These are phyloP conservation scores for Squalus acanthias DNA, from an alignment of 2,797 vertebrate genomes.

Conservation along the genomic window DNA sequence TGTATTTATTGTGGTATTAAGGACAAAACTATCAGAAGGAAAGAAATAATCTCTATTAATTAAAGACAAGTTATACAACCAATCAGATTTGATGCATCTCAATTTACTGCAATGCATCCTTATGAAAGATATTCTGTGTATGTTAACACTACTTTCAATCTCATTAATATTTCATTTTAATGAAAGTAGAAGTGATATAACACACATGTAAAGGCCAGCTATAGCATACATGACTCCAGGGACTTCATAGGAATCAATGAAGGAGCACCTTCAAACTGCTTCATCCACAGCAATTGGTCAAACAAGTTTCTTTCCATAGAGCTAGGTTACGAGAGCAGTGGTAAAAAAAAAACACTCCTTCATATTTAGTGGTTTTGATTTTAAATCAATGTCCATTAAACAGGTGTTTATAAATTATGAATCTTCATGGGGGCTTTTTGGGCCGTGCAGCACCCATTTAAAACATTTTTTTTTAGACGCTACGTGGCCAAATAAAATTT, in stretches of 20 bases:
- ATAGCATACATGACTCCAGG: background rate
- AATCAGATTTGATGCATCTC: background rate
- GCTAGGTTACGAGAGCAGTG: background rate
- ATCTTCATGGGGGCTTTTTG: background rate
- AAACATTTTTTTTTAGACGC: background rate
- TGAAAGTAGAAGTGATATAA: background rate
- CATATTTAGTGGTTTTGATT: background rate
- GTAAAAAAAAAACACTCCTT: background rate
- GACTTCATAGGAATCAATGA: background rate
- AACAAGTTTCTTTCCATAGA: background rate
- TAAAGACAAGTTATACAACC: background rate
- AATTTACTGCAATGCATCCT: background rate
- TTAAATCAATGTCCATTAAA: background rate
- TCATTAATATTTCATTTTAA: background rate
- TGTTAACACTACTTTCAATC: background rate
- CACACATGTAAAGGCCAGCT: background rate
- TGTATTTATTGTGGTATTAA: conserved; percentile 78
- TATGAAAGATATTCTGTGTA: background rate
- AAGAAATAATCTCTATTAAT: background rate
- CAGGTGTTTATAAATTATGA: background rate
- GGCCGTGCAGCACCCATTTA: too few species aligned
- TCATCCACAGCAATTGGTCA: background rate
- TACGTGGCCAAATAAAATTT: background rate
- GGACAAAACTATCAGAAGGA: conserved; percentile 66
- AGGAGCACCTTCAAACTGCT: background rate